Evolutionary conservation across 2,113 vertebrate genomes (phyloP).

Genomic region (Onychorhynchus coronatus): DNA sequence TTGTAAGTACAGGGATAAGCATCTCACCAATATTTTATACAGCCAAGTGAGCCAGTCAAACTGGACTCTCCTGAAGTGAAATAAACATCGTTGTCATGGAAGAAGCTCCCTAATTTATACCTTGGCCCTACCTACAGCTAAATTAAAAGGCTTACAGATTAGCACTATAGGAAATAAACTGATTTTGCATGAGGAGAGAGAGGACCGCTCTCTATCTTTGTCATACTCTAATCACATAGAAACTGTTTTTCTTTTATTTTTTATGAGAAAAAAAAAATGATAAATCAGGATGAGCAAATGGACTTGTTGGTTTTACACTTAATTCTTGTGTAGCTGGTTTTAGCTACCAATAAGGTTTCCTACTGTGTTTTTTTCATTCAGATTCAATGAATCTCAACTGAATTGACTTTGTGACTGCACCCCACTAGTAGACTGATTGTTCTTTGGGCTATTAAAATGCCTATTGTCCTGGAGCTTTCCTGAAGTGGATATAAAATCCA

Average conservation of each 20-base stretch:
- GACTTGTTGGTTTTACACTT: background rate
- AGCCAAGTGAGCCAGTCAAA: background rate
- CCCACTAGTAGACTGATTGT: background rate
- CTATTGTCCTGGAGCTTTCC: background rate
- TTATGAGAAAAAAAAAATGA: background rate
- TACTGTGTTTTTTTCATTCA: background rate
- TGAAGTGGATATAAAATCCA: background rate
- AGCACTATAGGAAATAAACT: background rate
- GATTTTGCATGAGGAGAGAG: background rate
- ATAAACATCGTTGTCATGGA: background rate
- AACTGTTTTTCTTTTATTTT: background rate
- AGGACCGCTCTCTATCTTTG: background rate
- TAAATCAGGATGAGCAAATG: background rate
- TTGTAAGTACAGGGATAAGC: background rate
- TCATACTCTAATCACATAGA: background rate
- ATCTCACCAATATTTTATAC: background rate
- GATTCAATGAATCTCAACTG: background rate
- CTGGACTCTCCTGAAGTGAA: background rate
- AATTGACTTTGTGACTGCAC: background rate
- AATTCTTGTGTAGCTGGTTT: background rate
- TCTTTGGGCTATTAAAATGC: background rate
- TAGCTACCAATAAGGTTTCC: background rate
- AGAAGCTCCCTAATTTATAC: background rate
- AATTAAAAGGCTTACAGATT: background rate
- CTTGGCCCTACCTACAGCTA: background rate